These are phyloP conservation scores for Podabrus alpinus DNA, from an alignment of 2,888 invertebrate species.

Conservation along the genomic window DNA sequence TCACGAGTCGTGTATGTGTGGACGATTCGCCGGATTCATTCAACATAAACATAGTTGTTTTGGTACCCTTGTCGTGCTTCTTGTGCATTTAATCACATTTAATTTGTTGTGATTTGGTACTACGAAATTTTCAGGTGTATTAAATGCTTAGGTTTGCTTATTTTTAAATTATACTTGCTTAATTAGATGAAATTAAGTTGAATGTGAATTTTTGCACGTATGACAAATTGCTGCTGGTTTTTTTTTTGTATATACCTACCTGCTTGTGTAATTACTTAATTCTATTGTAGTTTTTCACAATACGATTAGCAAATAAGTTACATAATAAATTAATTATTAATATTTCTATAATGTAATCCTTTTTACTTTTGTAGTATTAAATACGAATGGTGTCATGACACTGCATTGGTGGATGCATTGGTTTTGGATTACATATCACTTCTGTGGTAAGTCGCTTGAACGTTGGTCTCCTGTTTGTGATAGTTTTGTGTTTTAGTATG, in stretches of 20 bases:
- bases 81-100: conserved; percentile 1
- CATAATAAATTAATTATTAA: conserved; percentile 24
- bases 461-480: not conserved
- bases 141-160: conserved; percentile 1
- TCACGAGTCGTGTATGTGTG: not conserved
- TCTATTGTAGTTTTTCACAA: conserved; percentile 4
- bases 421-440: conserved; percentile 76
- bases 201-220: not conserved
- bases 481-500: conserved; percentile 22
- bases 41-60: not conserved
- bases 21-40: not conserved
- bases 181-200: not conserved
- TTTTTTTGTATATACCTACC: not conserved
- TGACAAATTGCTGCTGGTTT: not conserved
- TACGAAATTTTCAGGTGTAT: conserved; percentile 5
- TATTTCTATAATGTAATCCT: not conserved
- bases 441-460: conserved; percentile 17
- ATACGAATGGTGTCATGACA: conserved; percentile 70
- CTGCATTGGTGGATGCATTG: conserved; percentile 88
- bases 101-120: conserved; percentile 1
- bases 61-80: not conserved
- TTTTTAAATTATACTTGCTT: not conserved
- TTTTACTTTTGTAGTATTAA: conserved; percentile 23
- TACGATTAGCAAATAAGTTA: conserved; percentile 4
- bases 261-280: conserved; percentile 4